These are phyloP conservation scores for Rhea pennata DNA, from an alignment of 2,113 vertebrate species.

Conservation along the genomic window DNA sequence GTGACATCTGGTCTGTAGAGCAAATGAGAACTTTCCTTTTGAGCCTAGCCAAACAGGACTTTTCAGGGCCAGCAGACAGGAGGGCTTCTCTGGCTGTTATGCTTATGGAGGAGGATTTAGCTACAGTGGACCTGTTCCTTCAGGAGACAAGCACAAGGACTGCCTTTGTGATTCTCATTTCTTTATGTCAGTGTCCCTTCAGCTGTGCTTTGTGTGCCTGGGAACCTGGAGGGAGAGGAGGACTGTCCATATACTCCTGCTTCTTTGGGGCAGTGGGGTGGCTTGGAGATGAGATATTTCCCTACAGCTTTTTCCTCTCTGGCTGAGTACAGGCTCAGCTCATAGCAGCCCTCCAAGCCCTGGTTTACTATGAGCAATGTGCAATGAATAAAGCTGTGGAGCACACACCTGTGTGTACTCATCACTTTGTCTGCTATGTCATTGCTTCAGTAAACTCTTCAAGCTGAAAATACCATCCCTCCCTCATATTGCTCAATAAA, in stretches of 20 bases:
- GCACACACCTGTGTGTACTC: not conserved
- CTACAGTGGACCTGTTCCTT: not conserved
- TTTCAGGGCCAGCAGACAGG: not conserved
- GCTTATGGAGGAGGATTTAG: fast-evolving
- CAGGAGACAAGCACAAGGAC: not conserved
- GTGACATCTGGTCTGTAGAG: not conserved
- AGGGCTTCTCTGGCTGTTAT: not conserved
- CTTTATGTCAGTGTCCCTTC: not conserved
- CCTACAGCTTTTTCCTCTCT: not conserved
- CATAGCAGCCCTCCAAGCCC: not conserved
- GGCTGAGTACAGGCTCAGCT: fast-evolving
- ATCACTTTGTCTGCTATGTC: not conserved
- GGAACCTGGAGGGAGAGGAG: not conserved
- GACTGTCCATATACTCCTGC: fast-evolving
- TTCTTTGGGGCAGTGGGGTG: not conserved
- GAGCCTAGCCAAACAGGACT: not conserved
- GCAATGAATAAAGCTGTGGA: not conserved
- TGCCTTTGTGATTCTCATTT: not conserved
- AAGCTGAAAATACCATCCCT: not conserved
- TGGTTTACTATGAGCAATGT: fast-evolving
- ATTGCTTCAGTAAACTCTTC: not conserved
- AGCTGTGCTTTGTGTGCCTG: not conserved
- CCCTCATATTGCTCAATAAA: not conserved
- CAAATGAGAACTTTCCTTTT: not conserved
- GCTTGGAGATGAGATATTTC: not conserved